Base-by-base conservation (phyloP, 2,888 invertebrate genomes). In the Alviniconcha strummeri region DNA sequence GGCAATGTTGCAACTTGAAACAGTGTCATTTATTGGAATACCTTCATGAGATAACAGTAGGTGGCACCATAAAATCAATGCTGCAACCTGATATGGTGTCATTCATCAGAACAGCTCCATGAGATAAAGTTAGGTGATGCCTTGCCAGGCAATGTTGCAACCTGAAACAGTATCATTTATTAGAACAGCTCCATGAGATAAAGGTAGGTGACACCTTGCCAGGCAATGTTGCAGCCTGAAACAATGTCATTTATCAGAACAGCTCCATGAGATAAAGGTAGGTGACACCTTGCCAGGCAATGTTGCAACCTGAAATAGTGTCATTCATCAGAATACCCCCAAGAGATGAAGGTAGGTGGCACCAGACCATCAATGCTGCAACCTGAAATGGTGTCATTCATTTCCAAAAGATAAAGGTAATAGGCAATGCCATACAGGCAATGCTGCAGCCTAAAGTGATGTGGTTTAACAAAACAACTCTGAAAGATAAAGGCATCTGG, bases 71-170 rank as follows among this genome's bases (percentile, higher is more conserved):
- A 36, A 36, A 36, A 36, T 36, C 36, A 36, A 36, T 36, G 36
- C 36, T 36, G 36, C 36, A 36, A 36, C 36, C 36, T 36, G 13
- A 60, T 13, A 60, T 11, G 13, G 8, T 13, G 13, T 60, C 60
- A 60, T 11, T 17, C n/a, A 69, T 69, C 69, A 69, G 15, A 36
- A 36, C 36, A 36, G 36, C 36, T 36, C 36, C 36, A 36, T 36
- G 36, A 36, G 36, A 36, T 36, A 36, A 36, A 36, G 36, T 0
- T 36, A 36, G 36, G 36, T 36, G 36, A 36, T 36, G 36, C 36
- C 36, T 36, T 94, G 92, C 36, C 98, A 98, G 0, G 98, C 95
- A 90, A 95, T 96, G 94, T 98, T 97, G 94, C 98, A 98, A 94
- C 95, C 94, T 90, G 96, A 94, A 87, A 84, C n/a, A 74, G n/a